Base-by-base conservation (phyloP, 2,113 vertebrate species). In the Ochotona princeps region DNA sequence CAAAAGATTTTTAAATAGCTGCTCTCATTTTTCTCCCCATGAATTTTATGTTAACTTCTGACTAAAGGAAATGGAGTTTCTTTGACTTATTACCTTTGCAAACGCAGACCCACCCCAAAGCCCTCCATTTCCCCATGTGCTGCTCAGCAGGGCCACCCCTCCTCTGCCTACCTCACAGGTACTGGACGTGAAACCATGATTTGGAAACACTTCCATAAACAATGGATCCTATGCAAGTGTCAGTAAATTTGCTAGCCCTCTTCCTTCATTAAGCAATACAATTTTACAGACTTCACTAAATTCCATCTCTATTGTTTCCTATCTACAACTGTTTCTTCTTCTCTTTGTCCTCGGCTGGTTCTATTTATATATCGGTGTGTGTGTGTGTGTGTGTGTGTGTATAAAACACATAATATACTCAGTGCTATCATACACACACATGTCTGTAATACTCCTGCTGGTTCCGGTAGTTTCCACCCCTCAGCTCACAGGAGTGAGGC, bases 191-290 rank as follows among this genome's bases (percentile, higher is more conserved):
- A 81, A 57, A 49, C 21, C 38, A 28, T 13, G 57, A 76, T 85
- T 94, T 95, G 70, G 66, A 90, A 94, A 91, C 90, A 63, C 23
- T 82, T 94, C 78, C 57, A 28, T 83, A 91, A 94, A 80, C 30
- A 90, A 61, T 57, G 61, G 87, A 93, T 18, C 81, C 57, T 75
- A 9, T 76, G 28, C 44, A 75, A 60, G 60, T 44, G n/a, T 47
- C 35, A 89, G 67, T 75, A 81, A 81, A 60, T 51, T 79, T 73
- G 78, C 65, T 49, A 49, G 26, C 10, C 69, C 61, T 81, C 32
- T 92, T 49, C 30, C 12, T 74, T 74, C 69, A n/a, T 1, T 74
- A 69, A 92, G 73, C 47, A 78, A 88, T 92, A 47, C 60, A 51
- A 54, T 91, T 87, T 74, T 32, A 38, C 91, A 95, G 75, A 49